Percentiles rank a stretch among this genome's conserved stretches.
Conservation (phyloP, 2,113 vertebrate species). For the Rhadina sibilatrix region DNA sequence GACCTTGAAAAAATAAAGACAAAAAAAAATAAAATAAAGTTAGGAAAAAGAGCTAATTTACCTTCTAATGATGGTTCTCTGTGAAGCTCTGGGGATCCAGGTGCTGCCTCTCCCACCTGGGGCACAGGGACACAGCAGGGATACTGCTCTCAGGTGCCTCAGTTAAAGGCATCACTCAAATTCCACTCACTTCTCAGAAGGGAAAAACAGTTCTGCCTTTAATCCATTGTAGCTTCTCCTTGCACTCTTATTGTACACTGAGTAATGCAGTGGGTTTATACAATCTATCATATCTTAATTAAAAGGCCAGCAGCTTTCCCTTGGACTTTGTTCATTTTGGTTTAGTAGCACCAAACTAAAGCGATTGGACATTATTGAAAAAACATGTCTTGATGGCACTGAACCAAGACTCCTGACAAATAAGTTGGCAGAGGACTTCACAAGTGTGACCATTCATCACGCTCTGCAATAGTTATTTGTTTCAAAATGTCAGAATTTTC, state of each 20-base stretch:
- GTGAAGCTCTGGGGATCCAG: neutral
- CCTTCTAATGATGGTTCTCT: neutral
- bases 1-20: neutral
- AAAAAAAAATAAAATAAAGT: fast-evolving
- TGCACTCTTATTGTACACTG: neutral
- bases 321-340: conserved; percentile 52
- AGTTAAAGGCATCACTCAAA: neutral
- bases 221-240: neutral
- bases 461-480: conserved; percentile 26
- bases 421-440: conserved; percentile 38
- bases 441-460: conserved; percentile 31
- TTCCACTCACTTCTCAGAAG: neutral
- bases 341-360: conserved; percentile 27
- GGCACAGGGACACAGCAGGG: fast-evolving
- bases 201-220: neutral
- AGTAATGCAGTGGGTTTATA: neutral
- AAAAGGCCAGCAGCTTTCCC: conserved; percentile 53
- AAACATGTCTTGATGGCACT: conserved; percentile 44
- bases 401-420: conserved; percentile 62
- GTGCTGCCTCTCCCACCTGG: neutral
- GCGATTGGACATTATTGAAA: conserved; percentile 36
- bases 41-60: neutral
- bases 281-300: conserved; percentile 68
- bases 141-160: fast-evolving
- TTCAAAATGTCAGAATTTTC: conserved; percentile 51